Evolutionary conservation across 2,888 invertebrate genomes (phyloP).

Genomic region (Meloe dianella): DNA sequence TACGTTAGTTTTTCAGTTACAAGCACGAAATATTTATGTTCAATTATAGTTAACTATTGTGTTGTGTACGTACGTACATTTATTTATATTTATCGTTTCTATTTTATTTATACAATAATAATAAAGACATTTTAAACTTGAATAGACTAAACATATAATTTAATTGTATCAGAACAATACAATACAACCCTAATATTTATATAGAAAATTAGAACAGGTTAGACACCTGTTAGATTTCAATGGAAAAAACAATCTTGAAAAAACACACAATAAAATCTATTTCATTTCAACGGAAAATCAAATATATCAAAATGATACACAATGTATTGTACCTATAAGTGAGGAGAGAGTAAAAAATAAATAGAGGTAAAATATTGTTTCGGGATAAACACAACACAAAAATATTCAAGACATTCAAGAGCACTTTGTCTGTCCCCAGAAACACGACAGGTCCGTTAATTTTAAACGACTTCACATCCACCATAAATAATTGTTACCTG

Average conservation of each 20-base stretch:
- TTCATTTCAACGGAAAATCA: conserved; percentile 54
- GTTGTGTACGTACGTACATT: background rate
- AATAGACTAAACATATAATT: conserved; percentile 13
- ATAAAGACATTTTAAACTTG: conserved; percentile 11
- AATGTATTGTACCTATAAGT: no score
- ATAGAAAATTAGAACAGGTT: conserved; percentile 46
- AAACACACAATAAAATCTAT: conserved; percentile 52
- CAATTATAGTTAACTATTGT: background rate
- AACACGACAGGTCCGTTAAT: conserved; percentile 44
- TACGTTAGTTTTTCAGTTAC: conserved; percentile 7
- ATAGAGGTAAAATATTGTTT: background rate
- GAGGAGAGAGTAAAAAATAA: conserved; percentile 17
- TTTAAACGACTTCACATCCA: conserved; percentile 27
- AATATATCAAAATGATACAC: conserved; percentile 45
- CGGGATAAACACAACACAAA: background rate
- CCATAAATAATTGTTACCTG: conserved; percentile 7
- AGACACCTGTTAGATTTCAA: conserved; percentile 52
- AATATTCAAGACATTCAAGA: conserved; percentile 46
- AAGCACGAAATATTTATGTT: conserved; percentile 13
- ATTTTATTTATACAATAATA: conserved; percentile 1
- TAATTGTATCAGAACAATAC: conserved; percentile 17
- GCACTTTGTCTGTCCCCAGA: conserved; percentile 42
- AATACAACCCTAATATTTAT: conserved; percentile 16
- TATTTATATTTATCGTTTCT: background rate
- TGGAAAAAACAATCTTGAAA: background rate